Conservation (phyloP, 2,113 vertebrate genomes). For the Felis chaus region DNA sequence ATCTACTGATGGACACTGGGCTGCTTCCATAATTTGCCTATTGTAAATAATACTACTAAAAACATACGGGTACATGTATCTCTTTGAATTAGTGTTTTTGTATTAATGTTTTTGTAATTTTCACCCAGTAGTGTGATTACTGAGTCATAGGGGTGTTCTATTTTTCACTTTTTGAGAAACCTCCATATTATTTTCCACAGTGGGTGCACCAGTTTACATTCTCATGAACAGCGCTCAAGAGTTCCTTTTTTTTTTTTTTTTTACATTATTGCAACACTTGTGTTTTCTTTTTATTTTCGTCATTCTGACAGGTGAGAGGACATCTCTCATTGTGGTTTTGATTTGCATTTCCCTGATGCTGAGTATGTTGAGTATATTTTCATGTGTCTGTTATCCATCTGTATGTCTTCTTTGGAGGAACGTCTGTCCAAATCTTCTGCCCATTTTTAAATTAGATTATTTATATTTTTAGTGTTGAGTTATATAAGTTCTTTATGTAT, state of each 20-base stretch:
- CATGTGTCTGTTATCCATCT: neutral
- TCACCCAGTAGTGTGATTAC: neutral
- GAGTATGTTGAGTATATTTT: neutral
- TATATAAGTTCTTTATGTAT: neutral
- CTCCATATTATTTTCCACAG: neutral
- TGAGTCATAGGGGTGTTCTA: neutral
- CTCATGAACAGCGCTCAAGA: neutral
- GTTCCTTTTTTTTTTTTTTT: neutral
- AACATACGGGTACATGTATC: neutral
- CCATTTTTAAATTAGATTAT: neutral
- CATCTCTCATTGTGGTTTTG: neutral
- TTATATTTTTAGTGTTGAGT: neutral
- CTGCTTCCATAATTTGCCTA: neutral
- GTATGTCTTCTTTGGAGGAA: neutral
- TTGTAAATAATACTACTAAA: neutral
- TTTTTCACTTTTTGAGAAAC: neutral
- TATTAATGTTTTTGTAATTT: neutral
- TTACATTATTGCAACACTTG: neutral
- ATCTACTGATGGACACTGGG: neutral
- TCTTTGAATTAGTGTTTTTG: neutral
- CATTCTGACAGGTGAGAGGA: neutral
- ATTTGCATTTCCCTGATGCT: neutral
- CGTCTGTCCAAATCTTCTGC: neutral
- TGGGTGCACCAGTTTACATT: neutral
- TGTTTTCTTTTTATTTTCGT: neutral